Conservation (phyloP, 64 coral and sea anemone genomes). For the Stylophora pistillata region DNA sequence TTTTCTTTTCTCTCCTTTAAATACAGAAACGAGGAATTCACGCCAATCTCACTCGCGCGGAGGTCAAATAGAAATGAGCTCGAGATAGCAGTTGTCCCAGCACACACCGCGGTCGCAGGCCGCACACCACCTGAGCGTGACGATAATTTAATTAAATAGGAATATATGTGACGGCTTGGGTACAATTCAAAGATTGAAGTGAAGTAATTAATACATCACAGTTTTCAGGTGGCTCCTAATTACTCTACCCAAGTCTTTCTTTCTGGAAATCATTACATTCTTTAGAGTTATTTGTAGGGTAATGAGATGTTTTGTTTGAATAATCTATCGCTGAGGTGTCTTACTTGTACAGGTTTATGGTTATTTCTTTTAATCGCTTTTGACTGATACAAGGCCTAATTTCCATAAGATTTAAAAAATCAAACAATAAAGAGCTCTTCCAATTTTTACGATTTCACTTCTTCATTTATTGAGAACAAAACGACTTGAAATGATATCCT, state of each 20-base stretch:
- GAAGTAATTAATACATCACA: background rate
- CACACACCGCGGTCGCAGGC: no score
- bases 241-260: background rate
- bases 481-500: slow-evolving; percentile 7
- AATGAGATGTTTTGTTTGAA: background rate
- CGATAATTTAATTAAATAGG: background rate
- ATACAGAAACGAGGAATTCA: no score
- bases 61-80: no score
- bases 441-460: background rate
- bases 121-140: no score
- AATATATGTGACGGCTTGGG: background rate
- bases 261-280: background rate
- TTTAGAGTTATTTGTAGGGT: background rate
- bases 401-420: background rate
- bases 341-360: background rate
- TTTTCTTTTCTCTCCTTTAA: no score
- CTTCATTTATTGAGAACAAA: background rate
- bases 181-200: background rate
- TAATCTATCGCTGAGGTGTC: no score
- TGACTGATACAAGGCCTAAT: background rate
- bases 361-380: background rate
- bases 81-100: no score
- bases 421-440: background rate
- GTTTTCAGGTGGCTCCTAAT: slow-evolving; percentile 12
- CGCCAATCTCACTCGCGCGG: no score